Conservation (phyloP, 1,140 invertebrate genomes). For the Drosophila novamexicana region DNA sequence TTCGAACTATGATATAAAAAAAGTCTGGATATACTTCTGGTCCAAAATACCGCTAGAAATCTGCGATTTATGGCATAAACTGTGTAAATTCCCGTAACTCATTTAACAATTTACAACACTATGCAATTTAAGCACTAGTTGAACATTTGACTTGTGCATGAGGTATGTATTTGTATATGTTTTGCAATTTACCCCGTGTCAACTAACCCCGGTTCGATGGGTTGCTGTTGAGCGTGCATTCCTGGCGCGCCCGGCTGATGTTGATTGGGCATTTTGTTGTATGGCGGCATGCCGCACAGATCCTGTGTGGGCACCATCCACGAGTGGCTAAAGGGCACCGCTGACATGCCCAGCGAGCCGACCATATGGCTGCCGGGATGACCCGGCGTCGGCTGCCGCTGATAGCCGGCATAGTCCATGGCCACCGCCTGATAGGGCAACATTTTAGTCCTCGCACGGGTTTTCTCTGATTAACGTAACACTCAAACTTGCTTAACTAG, state of each 20-base stretch:
- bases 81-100: too few species aligned
- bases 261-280: constrained; percentile 88
- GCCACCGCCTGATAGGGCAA: constrained; percentile 94
- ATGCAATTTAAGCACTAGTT: not conserved
- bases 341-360: constrained; percentile 86
- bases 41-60: too few species aligned
- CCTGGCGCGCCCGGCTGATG: constrained; percentile 79
- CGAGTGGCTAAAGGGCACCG: constrained; percentile 93
- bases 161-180: not conserved
- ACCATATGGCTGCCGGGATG: constrained; percentile 85
- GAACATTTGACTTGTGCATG: not conserved
- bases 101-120: not conserved
- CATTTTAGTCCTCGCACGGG: constrained; percentile 85
- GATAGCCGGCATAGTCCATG: constrained; percentile 94
- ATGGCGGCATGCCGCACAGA: constrained; percentile 92
- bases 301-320: constrained; percentile 95
- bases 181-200: constrained; percentile 63
- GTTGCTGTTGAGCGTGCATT: constrained; percentile 88
- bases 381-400: constrained; percentile 89
- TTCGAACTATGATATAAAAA: too few species aligned
- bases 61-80: too few species aligned
- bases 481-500: constrained; percentile 11
- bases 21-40: too few species aligned
- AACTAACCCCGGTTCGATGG: constrained; percentile 96
- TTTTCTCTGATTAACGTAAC: not conserved